Evolutionary conservation across 2,113 vertebrate species (phyloP), one percentile per base, ranked within the genome.

Genomic region (Elachura formosa): DNA sequence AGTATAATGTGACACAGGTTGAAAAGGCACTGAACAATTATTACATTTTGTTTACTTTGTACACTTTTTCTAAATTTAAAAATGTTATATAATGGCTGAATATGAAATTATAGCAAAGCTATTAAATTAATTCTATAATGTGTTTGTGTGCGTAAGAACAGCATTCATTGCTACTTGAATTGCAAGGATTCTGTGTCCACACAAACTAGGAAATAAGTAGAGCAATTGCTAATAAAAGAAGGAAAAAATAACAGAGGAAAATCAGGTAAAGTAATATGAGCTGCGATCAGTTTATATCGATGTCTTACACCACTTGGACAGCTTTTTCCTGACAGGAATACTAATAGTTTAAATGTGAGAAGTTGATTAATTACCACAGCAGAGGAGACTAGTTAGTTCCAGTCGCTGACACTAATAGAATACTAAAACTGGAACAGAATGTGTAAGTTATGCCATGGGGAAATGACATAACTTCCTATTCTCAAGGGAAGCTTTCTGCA

Each of bases 151-250:
- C 49, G 3, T 34, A 74, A 62, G 33, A 74, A 18, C 15, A 80
- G 22, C 41, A 24, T 41, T 88, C 0, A 0, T 63, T 72, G 15
- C 43, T 83, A 36, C 34, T 61, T 61, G 36, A 89, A 73, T 73
- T 80, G 40, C 18, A 76, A 74, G 10, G 23, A 58, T 67, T 86
- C 41, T 58, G 16, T 67, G 33, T 54, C 41, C 29, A 12, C 21
- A 12, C 22, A 11, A 34, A 10, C 62, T 77, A 67, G 76, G 31
- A 74, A 92, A 38, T 46, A 59, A 80, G 18, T 41, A 64, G 33
- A 89, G 28, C 34, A 71, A 40, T n/a, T 78, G 16, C 26, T 90
- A 79, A 71, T 81, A 71, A 74, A 90, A 56, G n/a, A 59, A 90
- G 15, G 38, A 74, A 77, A 41, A 90, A 66, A 71, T 58, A 68